A percentile compares a stretch with the other conserved stretches of the same genome.
These are phyloP conservation scores for Pachypsylla venusta DNA, from an alignment of 1,140 invertebrate species.

Conservation along the genomic window DNA sequence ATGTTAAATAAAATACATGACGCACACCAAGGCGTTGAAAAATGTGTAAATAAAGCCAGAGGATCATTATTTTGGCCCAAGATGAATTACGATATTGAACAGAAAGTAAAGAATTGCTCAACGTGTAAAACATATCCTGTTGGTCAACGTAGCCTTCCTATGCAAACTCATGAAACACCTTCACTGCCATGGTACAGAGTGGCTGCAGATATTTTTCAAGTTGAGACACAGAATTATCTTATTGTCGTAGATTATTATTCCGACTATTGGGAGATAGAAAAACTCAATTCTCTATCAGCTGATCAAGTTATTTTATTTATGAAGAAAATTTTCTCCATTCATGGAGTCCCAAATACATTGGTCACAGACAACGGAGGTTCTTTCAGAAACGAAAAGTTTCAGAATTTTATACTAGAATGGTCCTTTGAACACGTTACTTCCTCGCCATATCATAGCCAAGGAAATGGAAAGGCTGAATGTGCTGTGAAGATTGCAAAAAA, in stretches of 20 bases:
- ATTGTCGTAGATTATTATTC: constrained; percentile 13
- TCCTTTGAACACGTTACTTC: constrained; percentile 28
- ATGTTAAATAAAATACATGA: too few relatives aligned
- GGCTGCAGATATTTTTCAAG: constrained; percentile 26
- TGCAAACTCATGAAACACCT: too few relatives aligned
- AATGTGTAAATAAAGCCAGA: too few relatives aligned
- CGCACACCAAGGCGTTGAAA: too few relatives aligned
- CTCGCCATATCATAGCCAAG: constrained; percentile 30
- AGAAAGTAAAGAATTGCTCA: too few relatives aligned
- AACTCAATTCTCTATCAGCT: constrained; percentile 11
- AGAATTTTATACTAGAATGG: constrained; percentile 29
- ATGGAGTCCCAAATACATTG: constrained; percentile 30
- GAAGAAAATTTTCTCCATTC: constrained; percentile 27
- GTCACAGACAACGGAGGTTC: constrained; percentile 32
- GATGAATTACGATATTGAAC: too few relatives aligned
- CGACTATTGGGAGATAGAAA: too few relatives aligned
- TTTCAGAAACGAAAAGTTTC: constrained; percentile 31
- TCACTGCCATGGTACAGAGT: constrained; percentile 26
- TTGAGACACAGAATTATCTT: constrained; percentile 9
- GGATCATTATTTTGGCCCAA: too few relatives aligned
- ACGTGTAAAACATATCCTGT: too few relatives aligned
- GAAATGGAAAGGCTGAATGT: constrained; percentile 31
- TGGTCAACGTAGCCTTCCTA: too few relatives aligned
- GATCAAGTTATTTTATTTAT: constrained; percentile 20
- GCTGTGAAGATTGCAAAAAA: constrained; percentile 8